Conservation (phyloP, 2,797 vertebrate species). For the Cephalopachus bancanus region DNA sequence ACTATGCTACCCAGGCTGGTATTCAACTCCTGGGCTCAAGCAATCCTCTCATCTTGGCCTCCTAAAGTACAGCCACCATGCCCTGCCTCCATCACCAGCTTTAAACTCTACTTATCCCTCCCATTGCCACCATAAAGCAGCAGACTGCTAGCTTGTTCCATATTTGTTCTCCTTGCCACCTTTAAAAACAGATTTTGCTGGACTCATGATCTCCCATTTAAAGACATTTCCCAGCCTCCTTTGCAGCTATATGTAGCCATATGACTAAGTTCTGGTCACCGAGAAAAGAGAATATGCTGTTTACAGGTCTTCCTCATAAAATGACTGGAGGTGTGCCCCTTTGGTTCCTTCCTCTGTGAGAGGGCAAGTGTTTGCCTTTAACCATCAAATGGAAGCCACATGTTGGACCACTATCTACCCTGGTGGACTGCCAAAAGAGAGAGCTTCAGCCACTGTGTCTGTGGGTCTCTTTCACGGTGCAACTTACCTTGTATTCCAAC, state of each 20-base stretch:
- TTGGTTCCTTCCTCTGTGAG: background rate
- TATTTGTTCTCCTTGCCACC: background rate
- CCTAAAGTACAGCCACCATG: too few relatives aligned
- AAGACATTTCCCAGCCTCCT: conserved; percentile 20
- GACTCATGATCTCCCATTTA: background rate
- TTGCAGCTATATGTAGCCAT: background rate
- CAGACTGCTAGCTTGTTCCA: background rate
- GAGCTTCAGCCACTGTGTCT: background rate
- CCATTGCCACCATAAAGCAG: background rate
- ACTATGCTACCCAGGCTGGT: too few relatives aligned
- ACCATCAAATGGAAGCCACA: background rate
- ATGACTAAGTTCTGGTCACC: background rate
- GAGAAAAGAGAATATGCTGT: background rate
- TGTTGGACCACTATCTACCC: background rate
- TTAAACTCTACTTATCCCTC: background rate
- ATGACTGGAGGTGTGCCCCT: background rate
- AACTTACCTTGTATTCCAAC: background rate
- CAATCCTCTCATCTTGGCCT: too few relatives aligned
- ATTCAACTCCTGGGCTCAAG: too few relatives aligned
- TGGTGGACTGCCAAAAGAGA: background rate
- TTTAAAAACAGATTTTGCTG: background rate
- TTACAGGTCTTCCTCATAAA: background rate
- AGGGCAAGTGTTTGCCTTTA: conserved; percentile 37
- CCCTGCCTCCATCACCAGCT: background rate
- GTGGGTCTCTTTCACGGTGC: background rate